phyloP scores from a whole-genome alignment of 2,888 invertebrate genomes.

The Cybosia mesomella region DNA sequence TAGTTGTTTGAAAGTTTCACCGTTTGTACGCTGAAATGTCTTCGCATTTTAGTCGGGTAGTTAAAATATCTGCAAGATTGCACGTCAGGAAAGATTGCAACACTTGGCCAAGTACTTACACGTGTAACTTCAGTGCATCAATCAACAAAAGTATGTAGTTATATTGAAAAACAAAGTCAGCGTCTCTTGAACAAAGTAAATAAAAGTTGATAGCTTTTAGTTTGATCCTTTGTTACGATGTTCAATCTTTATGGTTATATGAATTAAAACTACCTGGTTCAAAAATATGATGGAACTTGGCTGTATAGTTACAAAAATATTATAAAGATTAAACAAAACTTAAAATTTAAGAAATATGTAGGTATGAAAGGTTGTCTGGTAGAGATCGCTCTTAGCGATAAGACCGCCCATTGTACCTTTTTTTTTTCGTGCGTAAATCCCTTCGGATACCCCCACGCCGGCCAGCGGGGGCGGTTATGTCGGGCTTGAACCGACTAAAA shows the following conservation, averaged over 20 bases:
- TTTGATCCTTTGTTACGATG: not conserved
- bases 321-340: not conserved
- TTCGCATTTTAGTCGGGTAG: conserved; percentile 40
- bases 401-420: too few relatives aligned
- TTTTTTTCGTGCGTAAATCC: too few relatives aligned
- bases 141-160: conserved; percentile 16
- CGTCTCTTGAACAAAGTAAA: not conserved
- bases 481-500: too few relatives aligned
- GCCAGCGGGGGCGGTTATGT: too few relatives aligned
- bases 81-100: conserved; percentile 40
- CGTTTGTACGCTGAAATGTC: conserved; percentile 45
- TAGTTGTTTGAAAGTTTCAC: conserved; percentile 64
- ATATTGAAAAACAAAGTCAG: conserved; percentile 16
- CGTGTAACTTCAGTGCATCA: conserved; percentile 23
- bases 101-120: conserved; percentile 32
- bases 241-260: not conserved
- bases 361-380: too few relatives aligned
- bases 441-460: too few relatives aligned
- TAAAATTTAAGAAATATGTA: too few relatives aligned
- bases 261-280: not conserved
- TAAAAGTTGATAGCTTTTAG: not conserved
- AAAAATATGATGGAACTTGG: not conserved
- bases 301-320: not conserved
- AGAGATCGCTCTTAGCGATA: too few relatives aligned
- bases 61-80: conserved; percentile 41